Conservation (phyloP, 2,113 vertebrate species). For the Pygoscelis adeliae region DNA sequence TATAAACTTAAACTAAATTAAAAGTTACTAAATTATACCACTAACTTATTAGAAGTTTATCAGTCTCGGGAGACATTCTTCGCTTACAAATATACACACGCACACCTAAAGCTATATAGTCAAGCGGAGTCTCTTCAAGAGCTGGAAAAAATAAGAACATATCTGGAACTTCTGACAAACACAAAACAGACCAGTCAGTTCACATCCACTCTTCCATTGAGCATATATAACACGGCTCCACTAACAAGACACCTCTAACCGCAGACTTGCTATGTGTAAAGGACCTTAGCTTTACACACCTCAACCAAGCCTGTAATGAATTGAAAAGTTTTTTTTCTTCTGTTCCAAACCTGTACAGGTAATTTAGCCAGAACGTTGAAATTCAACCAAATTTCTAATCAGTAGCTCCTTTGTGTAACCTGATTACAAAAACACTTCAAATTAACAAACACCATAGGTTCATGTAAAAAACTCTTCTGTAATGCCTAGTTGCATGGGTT, state of each 20-base stretch:
- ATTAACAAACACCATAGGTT: background rate
- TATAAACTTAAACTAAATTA: background rate
- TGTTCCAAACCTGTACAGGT: background rate
- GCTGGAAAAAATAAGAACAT: background rate
- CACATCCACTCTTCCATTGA: background rate
- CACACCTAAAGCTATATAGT: background rate
- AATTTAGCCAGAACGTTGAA: background rate
- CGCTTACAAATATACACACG: background rate
- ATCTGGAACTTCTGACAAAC: background rate
- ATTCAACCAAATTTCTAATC: background rate
- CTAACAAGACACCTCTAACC: background rate
- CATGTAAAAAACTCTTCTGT: background rate
- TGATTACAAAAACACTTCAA: background rate
- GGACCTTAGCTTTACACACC: background rate
- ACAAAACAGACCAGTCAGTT: background rate
- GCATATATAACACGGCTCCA: background rate
- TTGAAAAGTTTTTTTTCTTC: background rate
- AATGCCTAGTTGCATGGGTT: accelerated
- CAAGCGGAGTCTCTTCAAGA: background rate
- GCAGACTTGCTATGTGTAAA: background rate
- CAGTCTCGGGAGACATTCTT: background rate
- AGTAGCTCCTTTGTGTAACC: background rate
- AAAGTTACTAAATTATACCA: background rate
- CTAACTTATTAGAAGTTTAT: background rate
- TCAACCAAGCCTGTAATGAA: background rate